Evolutionary conservation across 1,140 invertebrate species (phyloP), one percentile per base, ranked within the genome.

Genomic region (Gryllus bimaculatus): DNA sequence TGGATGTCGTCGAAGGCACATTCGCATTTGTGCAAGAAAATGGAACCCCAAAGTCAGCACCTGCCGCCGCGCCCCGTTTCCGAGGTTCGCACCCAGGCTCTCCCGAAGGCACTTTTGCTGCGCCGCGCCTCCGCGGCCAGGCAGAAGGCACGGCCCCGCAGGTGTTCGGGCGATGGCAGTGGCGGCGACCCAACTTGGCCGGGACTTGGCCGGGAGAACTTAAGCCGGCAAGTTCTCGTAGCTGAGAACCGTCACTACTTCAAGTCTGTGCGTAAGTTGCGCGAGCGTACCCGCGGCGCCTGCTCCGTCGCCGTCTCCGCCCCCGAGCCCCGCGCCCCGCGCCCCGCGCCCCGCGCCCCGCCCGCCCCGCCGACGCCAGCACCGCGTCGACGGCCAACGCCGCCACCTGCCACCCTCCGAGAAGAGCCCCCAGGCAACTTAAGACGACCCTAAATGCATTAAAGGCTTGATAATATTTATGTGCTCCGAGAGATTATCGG

Each of bases 401-500:
- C 54, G 54, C 54, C 10, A 66, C 54, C 54, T 54, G 10, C 2
- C 54, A 18, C 54, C 54, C 18, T 66, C 54, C 10, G 54, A 7
- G 5, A 5, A 39, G 54, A 54, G 49, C 49, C 54, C 54, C 54
- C 54, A 66, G 54, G 54, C 54, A 66, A 66, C 54, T 66, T 66
- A 66, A 66, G 54, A 3, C 54, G 54, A 66, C 54, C 54, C 54
- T 66, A 66, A 66, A 66, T 66, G 76, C 21, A 77, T 77, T 48
- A 77, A 77, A 20, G 47, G 76, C 76, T 77, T 77, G 76, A 77
- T 77, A 49, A 77, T 77, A 77, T 77, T 77, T 77, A 77, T 77
- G 76, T 77, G 76, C 20, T 77, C 47, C 48, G 47, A 47, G 76
- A 77, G 76, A 77, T 77, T 77, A 77, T 77, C 76, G 39, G 47